Evolutionary conservation across 2,113 vertebrate species (phyloP), one percentile per base, ranked within the genome.

Genomic region (Lanius collurio): DNA sequence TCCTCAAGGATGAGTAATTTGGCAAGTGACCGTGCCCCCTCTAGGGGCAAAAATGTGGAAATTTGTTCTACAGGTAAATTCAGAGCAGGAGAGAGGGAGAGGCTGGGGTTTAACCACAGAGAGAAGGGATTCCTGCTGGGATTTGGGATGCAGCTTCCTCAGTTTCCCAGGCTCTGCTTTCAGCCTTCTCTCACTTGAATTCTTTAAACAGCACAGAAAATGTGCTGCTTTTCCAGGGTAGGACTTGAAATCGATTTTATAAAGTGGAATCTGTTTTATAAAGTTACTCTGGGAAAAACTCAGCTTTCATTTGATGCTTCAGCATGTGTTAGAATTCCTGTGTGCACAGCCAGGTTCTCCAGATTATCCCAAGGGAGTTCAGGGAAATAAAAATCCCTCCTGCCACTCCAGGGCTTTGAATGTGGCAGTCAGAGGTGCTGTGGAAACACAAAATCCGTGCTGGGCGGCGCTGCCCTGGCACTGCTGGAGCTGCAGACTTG

Each of bases 31-130:
- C 90, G 89, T 94, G 83, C 94, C 84, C 96, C 94, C 95, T 91
- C 97, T 96, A 89, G 91, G 88, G 94, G 88, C 80, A 95, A 24
- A 78, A 93, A 81, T 59, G 87, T 78, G 79, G 50, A 90, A 93
- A 79, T 76, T n/a, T 41, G 9, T 42, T 89, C 4, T 2, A 1
- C 47, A 73, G 77, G 88, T 93, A 53, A 75, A 74, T 46, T n/a
- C 69, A 41, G 64, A 41, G 3, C 5, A 1, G 14, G 18, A 41
- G 41, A 41, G 5, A 35, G 35, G 52, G 56, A 69, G 12, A 63
- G 6, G 42, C 49, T 60, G 63, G 35, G 2, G 0, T 55, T 75
- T 33, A 55, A 47, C 15, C 59, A 11, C 56, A 9, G 14, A 1
- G 46, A 13, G 68, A 46, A 64, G 49, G 23, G 49, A 75, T 75